These are phyloP conservation scores for Takifugu rubripes DNA, from an alignment of 2,797 vertebrate genomes.

Conservation along the genomic window DNA sequence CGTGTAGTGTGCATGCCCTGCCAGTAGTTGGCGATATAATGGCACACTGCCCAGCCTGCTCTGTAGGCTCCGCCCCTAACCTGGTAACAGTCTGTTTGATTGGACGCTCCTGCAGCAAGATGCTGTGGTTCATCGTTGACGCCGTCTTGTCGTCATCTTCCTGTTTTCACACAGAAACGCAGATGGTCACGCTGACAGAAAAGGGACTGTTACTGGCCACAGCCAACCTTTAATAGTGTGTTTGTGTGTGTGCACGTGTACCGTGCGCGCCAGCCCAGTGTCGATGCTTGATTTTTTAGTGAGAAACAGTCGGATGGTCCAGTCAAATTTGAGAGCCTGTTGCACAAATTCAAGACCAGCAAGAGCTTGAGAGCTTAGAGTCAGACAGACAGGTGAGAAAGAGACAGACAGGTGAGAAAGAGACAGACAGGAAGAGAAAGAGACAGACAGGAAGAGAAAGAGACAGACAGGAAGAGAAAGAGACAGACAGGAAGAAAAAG, in stretches of 20 bases:
- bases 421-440: neutral
- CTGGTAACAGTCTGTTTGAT: conserved; percentile 95
- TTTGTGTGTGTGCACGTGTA: conserved; percentile 35
- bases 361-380: conserved; percentile 81
- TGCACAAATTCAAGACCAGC: conserved; percentile 89
- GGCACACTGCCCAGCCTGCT: no score
- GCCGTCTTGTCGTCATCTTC: conserved; percentile 83
- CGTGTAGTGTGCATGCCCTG: no score
- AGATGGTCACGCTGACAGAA: neutral
- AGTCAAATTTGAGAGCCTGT: conserved; percentile 89
- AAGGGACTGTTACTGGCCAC: no score
- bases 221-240: neutral
- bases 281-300: conserved; percentile 73
- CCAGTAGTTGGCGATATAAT: no score
- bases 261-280: conserved; percentile 82
- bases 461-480: neutral
- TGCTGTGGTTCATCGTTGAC: conserved; percentile 90
- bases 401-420: neutral
- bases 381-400: neutral
- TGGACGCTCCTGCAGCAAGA: conserved; percentile 92
- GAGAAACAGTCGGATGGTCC: conserved; percentile 85
- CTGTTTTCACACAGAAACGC: conserved; percentile 55
- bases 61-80: conserved; percentile 60
- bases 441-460: neutral
- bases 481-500: no score